Evolutionary conservation across 2,113 vertebrate genomes (phyloP).

Genomic region (Brachyhypopomus occidentalis): DNA sequence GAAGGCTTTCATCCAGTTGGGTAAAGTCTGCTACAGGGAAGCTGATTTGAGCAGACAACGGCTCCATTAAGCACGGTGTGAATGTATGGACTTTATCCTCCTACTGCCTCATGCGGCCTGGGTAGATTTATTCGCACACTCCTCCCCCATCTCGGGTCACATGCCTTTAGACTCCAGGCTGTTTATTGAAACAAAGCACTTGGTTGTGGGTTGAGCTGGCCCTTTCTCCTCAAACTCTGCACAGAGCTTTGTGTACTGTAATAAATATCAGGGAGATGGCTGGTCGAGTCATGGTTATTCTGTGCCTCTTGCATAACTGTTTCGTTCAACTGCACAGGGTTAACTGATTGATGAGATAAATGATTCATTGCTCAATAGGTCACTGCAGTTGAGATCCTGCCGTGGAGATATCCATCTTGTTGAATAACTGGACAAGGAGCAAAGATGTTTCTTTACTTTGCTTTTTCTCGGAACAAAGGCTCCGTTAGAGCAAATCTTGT

Average conservation of each 20-base stretch:
- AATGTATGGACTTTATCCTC: slow-evolving; percentile 33
- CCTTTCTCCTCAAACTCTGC: background rate
- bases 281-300: background rate
- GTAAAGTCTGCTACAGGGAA: slow-evolving; percentile 21
- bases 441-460: slow-evolving; percentile 46
- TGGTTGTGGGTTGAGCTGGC: slow-evolving; percentile 3
- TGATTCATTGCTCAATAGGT: slow-evolving; percentile 44
- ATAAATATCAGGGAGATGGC: background rate
- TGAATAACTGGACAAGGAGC: slow-evolving; percentile 32
- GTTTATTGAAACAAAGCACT: slow-evolving; percentile 13
- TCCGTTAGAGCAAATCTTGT: slow-evolving; percentile 48
- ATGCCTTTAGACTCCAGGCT: slow-evolving; percentile 20
- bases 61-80: slow-evolving; percentile 32
- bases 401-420: slow-evolving; percentile 41
- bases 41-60: slow-evolving; percentile 37
- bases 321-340: background rate
- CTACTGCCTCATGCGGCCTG: background rate
- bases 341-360: slow-evolving; percentile 41
- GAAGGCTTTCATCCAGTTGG: slow-evolving; percentile 29
- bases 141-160: slow-evolving; percentile 5
- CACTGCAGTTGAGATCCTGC: slow-evolving; percentile 15
- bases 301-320: background rate
- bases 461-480: slow-evolving; percentile 49
- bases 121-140: slow-evolving; percentile 26
- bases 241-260: background rate